phyloP scores from a whole-genome alignment of 2,888 invertebrate genomes.

The Amphipyra tragopoginis region DNA sequence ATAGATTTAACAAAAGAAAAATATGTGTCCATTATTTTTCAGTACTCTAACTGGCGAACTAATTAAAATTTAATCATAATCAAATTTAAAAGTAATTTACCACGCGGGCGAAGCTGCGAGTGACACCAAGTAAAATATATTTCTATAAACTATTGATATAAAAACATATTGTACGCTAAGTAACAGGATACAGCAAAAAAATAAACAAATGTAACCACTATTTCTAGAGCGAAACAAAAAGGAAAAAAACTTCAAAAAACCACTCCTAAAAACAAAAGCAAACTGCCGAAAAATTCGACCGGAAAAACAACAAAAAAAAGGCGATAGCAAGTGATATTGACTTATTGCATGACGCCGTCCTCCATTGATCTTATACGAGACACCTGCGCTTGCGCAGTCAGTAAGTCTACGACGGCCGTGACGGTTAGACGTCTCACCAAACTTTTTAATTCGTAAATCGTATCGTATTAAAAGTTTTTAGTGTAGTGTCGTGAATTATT shows the following conservation, averaged over 20 bases:
- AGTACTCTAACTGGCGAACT: no score
- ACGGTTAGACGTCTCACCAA: conserved; percentile 36
- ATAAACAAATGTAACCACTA: not conserved
- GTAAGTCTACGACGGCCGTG: conserved; percentile 62
- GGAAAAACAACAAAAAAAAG: conserved; percentile 47
- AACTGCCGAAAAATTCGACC: conserved; percentile 31
- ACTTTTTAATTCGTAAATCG: not conserved
- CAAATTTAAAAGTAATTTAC: no score
- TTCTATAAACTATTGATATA: not conserved
- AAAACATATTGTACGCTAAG: not conserved
- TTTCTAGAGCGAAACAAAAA: not conserved
- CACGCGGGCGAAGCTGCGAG: no score
- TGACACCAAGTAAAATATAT: no score
- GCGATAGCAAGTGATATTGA: conserved; percentile 32
- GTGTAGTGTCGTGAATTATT: conserved; percentile 22
- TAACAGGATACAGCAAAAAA: not conserved
- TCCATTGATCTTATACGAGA: conserved; percentile 70
- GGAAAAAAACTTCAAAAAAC: conserved; percentile 5
- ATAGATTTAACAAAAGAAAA: no score
- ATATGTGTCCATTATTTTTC: no score
- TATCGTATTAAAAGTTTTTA: conserved; percentile 15
- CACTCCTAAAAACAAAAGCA: conserved; percentile 3
- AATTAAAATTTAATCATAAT: no score
- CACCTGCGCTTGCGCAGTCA: conserved; percentile 74
- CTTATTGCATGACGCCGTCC: conserved; percentile 73